Percentiles rank a stretch among this genome's conserved stretches.
Conservation (phyloP, 2,797 vertebrate genomes). For the Characodon lateralis region DNA sequence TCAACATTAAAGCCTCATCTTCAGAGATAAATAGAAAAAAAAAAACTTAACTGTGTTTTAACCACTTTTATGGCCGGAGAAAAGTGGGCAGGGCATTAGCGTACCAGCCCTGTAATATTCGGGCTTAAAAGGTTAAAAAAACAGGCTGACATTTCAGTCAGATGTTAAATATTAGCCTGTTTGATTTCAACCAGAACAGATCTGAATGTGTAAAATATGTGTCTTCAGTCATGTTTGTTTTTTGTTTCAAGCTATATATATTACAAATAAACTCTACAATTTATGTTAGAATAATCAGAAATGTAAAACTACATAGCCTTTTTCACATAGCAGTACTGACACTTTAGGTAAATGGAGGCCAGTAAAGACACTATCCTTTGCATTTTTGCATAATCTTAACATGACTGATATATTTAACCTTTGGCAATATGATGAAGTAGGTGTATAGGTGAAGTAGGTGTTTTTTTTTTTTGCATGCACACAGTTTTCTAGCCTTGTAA, state of each 20-base stretch:
- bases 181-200: slow-evolving; percentile 7
- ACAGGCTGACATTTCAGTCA: slow-evolving; percentile 31
- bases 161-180: slow-evolving; percentile 15
- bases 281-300: no score
- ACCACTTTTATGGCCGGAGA: no score
- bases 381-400: slow-evolving; percentile 13
- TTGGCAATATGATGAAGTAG: slow-evolving; percentile 10
- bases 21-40: no score
- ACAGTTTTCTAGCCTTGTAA: slow-evolving; percentile 41
- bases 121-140: not conserved
- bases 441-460: no score
- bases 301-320: not conserved
- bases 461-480: slow-evolving; percentile 9
- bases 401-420: slow-evolving; percentile 21
- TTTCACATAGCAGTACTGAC: not conserved
- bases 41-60: no score
- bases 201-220: not conserved
- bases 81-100: no score
- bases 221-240: not conserved
- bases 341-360: not conserved
- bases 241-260: not conserved
- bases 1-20: no score
- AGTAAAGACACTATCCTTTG: slow-evolving; percentile 12
- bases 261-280: no score
- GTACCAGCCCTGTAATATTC: no score